Evolutionary conservation across 1,140 invertebrate species (phyloP).

Genomic region (Drosophila orosa): DNA sequence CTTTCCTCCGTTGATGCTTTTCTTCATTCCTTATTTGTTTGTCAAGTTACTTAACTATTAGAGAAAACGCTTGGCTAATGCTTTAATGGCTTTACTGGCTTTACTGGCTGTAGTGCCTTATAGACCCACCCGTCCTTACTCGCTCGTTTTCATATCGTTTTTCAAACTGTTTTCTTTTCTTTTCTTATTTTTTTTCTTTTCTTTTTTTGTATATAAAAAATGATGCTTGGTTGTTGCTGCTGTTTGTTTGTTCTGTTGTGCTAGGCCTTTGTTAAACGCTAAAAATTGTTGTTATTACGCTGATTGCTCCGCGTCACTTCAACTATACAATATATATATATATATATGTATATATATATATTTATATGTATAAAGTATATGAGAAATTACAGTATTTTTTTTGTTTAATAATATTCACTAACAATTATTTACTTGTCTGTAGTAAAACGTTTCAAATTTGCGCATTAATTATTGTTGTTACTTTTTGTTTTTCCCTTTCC

Average conservation of each 20-base stretch:
- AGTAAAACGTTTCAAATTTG: constrained; percentile 82
- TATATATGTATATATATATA: constrained; percentile 64
- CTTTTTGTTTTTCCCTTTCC: constrained; percentile 27
- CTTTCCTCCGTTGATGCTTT: neutral
- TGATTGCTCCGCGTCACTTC: constrained; percentile 51
- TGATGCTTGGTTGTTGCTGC: constrained; percentile 31
- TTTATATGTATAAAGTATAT: constrained; percentile 16
- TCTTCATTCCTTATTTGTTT: constrained; percentile 8
- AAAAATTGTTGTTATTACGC: constrained; percentile 50
- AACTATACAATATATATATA: constrained; percentile 78
- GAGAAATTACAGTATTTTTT: constrained; percentile 61
- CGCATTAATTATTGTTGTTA: constrained; percentile 80
- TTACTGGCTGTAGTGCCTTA: neutral
- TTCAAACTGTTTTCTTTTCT: constrained; percentile 16
- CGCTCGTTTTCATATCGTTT: constrained; percentile 4
- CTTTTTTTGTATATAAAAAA: constrained; percentile 57
- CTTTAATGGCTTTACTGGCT: constrained; percentile 18
- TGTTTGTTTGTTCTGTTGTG: constrained; percentile 56
- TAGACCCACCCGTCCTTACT: constrained; percentile 9
- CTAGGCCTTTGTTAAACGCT: constrained; percentile 69
- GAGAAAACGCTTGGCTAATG: constrained; percentile 69
- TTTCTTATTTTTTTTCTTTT: constrained; percentile 24
- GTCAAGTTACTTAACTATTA: constrained; percentile 54
- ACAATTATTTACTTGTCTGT: constrained; percentile 78
- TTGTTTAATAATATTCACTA: constrained; percentile 68